phyloP scores from a whole-genome alignment of 2,113 vertebrate genomes.

The Nipponia nippon region DNA sequence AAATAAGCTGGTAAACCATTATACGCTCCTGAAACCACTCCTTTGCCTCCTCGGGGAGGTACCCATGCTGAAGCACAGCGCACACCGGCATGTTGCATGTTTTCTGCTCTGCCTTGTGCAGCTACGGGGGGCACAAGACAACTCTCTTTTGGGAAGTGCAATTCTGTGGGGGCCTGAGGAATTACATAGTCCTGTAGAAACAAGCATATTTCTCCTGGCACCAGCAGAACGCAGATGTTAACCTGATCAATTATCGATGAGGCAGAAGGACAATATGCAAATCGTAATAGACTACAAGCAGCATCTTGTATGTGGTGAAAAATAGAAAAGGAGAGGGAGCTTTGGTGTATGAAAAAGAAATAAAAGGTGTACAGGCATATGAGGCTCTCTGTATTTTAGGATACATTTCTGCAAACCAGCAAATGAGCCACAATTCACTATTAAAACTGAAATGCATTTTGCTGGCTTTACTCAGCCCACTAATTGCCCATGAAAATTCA shows the following conservation, averaged over 20 bases:
- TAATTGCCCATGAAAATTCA: slow-evolving; percentile 69
- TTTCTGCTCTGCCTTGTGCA: neutral
- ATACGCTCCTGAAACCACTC: neutral
- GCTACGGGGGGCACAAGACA: neutral
- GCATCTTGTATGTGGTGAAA: slow-evolving; percentile 13
- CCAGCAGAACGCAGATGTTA: slow-evolving; percentile 47
- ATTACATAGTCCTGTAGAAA: neutral
- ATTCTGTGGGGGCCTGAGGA: neutral
- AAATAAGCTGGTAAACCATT: neutral
- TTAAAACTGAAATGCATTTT: slow-evolving; percentile 46
- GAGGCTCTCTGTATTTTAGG: neutral
- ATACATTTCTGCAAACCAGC: slow-evolving; percentile 34
- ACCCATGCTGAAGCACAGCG: fast-evolving
- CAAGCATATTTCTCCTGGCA: slow-evolving; percentile 1
- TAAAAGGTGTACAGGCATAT: neutral
- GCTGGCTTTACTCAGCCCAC: slow-evolving; percentile 54
- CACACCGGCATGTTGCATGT: fast-evolving
- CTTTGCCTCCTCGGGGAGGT: neutral
- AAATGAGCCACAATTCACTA: slow-evolving; percentile 42
- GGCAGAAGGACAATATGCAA: slow-evolving; percentile 55
- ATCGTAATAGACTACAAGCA: slow-evolving; percentile 31
- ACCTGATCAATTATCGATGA: slow-evolving; percentile 52
- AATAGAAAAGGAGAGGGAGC: neutral
- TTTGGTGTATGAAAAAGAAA: neutral
- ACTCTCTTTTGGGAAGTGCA: neutral